Evolutionary conservation across 2,888 invertebrate species (phyloP).

Genomic region (Prenolepis imparis): DNA sequence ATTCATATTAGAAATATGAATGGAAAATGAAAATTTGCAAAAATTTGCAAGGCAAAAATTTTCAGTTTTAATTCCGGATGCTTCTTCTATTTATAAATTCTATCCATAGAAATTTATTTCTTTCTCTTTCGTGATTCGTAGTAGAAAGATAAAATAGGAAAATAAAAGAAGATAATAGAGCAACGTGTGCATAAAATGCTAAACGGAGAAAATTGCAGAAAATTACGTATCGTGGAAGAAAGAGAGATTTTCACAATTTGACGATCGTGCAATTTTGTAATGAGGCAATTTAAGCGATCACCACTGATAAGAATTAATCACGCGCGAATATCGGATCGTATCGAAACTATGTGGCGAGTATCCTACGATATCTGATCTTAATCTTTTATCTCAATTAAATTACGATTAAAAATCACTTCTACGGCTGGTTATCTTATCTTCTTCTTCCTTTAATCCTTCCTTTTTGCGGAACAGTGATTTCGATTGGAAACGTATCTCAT

Average conservation of each 20-base stretch:
- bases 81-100: neutral
- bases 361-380: neutral
- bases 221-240: neutral
- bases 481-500: neutral
- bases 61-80: neutral
- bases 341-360: neutral
- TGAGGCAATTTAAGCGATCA: neutral
- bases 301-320: constrained; percentile 36
- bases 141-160: neutral
- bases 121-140: neutral
- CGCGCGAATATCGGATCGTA: neutral
- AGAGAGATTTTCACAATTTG: neutral
- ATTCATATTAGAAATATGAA: neutral
- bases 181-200: neutral
- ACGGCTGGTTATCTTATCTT: constrained; percentile 23
- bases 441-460: neutral
- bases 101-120: too few relatives aligned
- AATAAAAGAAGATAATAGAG: neutral
- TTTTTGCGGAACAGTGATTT: neutral
- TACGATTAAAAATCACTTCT: constrained; percentile 18
- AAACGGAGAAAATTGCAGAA: neutral
- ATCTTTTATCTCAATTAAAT: neutral
- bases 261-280: constrained; percentile 19
- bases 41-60: neutral
- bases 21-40: neutral